A percentile compares a stretch with the other conserved stretches of the same genome.
These are phyloP conservation scores for Limulus polyphemus DNA, from an alignment of 2,888 invertebrate species.

Conservation along the genomic window DNA sequence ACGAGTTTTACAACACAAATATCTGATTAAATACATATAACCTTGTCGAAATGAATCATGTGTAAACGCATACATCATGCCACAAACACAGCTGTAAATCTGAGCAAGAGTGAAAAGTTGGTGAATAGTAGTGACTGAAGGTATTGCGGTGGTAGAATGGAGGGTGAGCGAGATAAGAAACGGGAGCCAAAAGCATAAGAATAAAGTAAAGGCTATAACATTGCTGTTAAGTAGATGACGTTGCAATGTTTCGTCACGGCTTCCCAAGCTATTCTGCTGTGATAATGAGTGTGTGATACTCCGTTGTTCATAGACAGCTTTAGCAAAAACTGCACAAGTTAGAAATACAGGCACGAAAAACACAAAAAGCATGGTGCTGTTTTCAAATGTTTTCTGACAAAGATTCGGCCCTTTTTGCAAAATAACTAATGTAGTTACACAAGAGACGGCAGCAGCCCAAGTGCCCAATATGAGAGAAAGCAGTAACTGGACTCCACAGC, in stretches of 20 bases:
- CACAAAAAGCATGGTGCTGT: slow-evolving; percentile 16
- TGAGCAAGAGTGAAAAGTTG: slow-evolving; percentile 19
- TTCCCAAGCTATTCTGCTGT: slow-evolving; percentile 16
- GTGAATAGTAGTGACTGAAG: slow-evolving; percentile 11
- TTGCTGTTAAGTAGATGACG: slow-evolving; percentile 22
- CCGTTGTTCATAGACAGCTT: slow-evolving; percentile 16
- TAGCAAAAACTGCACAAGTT: slow-evolving; percentile 11
- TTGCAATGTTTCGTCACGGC: slow-evolving; percentile 22
- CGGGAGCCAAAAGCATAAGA: slow-evolving; percentile 23
- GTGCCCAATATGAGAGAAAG: slow-evolving; percentile 14
- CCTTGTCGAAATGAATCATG: slow-evolving; percentile 23
- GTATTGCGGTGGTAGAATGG: not conserved
- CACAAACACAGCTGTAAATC: slow-evolving; percentile 22
- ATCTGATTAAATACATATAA: slow-evolving; percentile 21
- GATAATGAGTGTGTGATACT: slow-evolving; percentile 13
- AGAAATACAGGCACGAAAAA: slow-evolving; percentile 18
- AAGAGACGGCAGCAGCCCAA: slow-evolving; percentile 16
- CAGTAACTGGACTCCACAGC: slow-evolving; percentile 16
- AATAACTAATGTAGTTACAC: slow-evolving; percentile 11
- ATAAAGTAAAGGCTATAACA: slow-evolving; percentile 21
- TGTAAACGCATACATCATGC: slow-evolving; percentile 21
- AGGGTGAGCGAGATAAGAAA: slow-evolving; percentile 13
- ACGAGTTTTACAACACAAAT: slow-evolving; percentile 25
- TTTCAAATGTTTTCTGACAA: slow-evolving; percentile 15
- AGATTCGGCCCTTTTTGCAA: slow-evolving; percentile 15